Base-by-base conservation (phyloP, 2,888 invertebrate genomes). In the Metellina segmentata region DNA sequence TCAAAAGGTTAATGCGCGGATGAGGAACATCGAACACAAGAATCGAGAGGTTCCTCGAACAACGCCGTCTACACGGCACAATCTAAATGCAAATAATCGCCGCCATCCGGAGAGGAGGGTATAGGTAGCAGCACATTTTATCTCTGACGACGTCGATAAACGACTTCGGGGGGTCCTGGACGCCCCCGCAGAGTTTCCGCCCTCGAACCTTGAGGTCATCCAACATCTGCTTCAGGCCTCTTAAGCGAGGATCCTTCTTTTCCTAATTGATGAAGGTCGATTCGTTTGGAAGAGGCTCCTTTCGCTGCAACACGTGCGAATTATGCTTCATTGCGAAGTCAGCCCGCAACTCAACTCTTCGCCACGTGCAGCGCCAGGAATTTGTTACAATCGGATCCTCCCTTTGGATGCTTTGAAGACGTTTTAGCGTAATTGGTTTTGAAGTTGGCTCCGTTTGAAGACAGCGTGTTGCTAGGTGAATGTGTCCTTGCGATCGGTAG, bases 131-230 rank as follows among this genome's bases (percentile, higher is more conserved):
- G 20, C 71, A 48, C 48, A 79, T 72, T 72, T 72, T 71, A 16
- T 9, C n/a, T 70, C 51, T 74, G 74, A 83, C 74, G 83, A 74
- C 72, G 78, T 34, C 53, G 74, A 87, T 70, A 79, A 87, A 72
- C 20, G 79, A 34, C 79, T 75, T 49, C 13, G n/a, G 61, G 86
- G 86, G 86, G 75, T 77, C 51, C 6, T 5, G 11, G 16, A 16
- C 81, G 49, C 81, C 88, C 88, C 88, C 88, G 74, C 88, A 52
- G 88, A 74, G 81, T 75, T 81, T 81, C 88, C 88, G 81, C 88
- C 81, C 53, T 20, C n/a, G 51, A 83, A n/a, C 16, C 78, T 9
- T 61, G 81, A 88, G 88, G 81, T 75, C 88, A 88, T n/a, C 69
- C 11, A 74, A 75, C 88, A 88, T 88, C 88, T 88, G 81, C 72